Evolutionary conservation across 2,797 vertebrate species (phyloP).

Genomic region (Spheniscus humboldti): DNA sequence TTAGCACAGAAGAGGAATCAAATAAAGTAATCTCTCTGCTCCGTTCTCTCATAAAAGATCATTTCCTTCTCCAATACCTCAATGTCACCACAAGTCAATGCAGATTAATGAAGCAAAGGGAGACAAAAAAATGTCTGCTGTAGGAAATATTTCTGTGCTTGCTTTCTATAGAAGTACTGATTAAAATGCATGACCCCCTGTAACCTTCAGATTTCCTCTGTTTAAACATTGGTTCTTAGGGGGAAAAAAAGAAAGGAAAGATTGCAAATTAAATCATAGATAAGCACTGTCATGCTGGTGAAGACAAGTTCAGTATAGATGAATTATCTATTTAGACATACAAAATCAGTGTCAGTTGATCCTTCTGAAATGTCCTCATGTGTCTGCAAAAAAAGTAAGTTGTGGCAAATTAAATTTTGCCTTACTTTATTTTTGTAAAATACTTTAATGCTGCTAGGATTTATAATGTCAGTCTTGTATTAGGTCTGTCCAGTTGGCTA

Average conservation of each 20-base stretch:
- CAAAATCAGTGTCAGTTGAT: conserved; percentile 83
- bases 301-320: conserved; percentile 81
- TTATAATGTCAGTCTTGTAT: neutral
- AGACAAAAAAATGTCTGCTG: neutral
- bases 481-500: neutral
- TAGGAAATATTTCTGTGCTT: conserved; percentile 23
- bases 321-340: conserved; percentile 88
- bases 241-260: conserved; percentile 5
- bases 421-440: conserved; percentile 73
- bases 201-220: conserved; percentile 76
- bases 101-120: conserved; percentile 6
- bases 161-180: conserved; percentile 52
- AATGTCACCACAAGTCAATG: conserved; percentile 38
- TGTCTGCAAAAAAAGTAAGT: conserved; percentile 60
- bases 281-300: conserved; percentile 72
- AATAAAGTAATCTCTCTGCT: neutral
- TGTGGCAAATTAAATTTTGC: conserved; percentile 76
- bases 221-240: conserved; percentile 73
- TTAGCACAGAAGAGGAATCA: neutral
- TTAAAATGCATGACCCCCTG: conserved; percentile 76
- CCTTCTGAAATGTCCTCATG: conserved; percentile 75
- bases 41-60: neutral
- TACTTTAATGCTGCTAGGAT: neutral
- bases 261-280: conserved; percentile 84
- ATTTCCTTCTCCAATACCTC: conserved; percentile 26